These are phyloP conservation scores for Caenorhabditis japonica DNA, from an alignment of 2,888 invertebrate species.

Conservation along the genomic window DNA sequence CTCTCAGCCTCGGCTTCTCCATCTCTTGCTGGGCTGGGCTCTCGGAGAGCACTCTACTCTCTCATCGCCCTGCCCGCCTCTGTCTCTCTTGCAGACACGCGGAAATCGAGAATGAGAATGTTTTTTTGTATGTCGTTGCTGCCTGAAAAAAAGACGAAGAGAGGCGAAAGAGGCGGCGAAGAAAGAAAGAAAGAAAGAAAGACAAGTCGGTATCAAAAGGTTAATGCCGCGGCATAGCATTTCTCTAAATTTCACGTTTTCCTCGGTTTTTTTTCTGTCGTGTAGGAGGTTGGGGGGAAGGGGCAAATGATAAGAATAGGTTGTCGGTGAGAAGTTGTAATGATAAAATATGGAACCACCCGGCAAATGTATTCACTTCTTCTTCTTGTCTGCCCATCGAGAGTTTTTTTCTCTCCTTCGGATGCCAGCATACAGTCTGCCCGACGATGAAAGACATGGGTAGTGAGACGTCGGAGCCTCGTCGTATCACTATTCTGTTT, in stretches of 20 bases:
- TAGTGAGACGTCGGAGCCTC: slow-evolving; percentile 87
- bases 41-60: slow-evolving; percentile 1
- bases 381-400: slow-evolving; percentile 3
- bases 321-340: not conserved
- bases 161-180: slow-evolving; percentile 5
- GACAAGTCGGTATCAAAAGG: slow-evolving; percentile 12
- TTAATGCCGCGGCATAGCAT: not conserved
- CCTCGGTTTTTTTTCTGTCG: not conserved
- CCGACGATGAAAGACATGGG: slow-evolving; percentile 91
- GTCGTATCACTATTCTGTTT: slow-evolving; percentile 96
- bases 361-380: not conserved
- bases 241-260: too few relatives aligned
- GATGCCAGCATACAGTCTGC: too few relatives aligned
- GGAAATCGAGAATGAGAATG: slow-evolving; percentile 43
- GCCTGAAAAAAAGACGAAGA: not conserved
- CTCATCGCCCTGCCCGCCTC: slow-evolving; percentile 2
- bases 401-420: too few relatives aligned
- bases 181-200: too few relatives aligned
- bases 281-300: too few relatives aligned
- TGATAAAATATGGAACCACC: too few relatives aligned
- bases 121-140: slow-evolving; percentile 27
- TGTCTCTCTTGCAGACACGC: not conserved
- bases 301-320: slow-evolving; percentile 7
- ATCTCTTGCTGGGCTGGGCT: not conserved
- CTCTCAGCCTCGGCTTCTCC: slow-evolving; percentile 4